Conservation (phyloP, 2,888 invertebrate genomes). For the Uropetala carovei region DNA sequence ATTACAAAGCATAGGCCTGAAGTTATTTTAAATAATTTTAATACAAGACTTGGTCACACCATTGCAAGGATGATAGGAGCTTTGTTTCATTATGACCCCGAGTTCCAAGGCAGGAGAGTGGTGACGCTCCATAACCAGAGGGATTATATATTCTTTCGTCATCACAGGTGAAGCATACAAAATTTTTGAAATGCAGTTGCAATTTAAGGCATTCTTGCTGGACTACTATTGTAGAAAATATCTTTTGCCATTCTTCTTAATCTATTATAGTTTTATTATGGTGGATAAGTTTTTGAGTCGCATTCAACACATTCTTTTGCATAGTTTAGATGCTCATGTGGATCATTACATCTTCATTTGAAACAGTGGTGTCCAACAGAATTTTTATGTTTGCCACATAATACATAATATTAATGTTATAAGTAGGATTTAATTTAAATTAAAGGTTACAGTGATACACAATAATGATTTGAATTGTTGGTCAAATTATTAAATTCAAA, state of each 20-base stretch:
- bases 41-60: constrained; percentile 93
- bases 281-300: not conserved
- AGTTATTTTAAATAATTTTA: constrained; percentile 96
- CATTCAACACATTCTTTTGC: no score
- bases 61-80: constrained; percentile 95
- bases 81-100: constrained; percentile 96
- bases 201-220: not conserved
- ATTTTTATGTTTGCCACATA: no score
- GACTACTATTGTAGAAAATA: not conserved
- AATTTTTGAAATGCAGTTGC: constrained; percentile 58
- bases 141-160: constrained; percentile 98
- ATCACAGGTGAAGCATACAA: constrained; percentile 84
- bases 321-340: no score
- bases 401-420: no score
- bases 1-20: constrained; percentile 94
- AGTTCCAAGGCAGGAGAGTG: constrained; percentile 94
- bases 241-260: constrained; percentile 65
- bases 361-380: no score
- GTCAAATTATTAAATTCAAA: no score
- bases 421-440: no score
- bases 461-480: no score
- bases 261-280: not conserved
- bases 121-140: constrained; percentile 99
- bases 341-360: no score
- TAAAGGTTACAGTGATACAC: no score